Evolutionary conservation across 64 coral and sea anemone species (phyloP).

Genomic region (Montipora capricornis): DNA sequence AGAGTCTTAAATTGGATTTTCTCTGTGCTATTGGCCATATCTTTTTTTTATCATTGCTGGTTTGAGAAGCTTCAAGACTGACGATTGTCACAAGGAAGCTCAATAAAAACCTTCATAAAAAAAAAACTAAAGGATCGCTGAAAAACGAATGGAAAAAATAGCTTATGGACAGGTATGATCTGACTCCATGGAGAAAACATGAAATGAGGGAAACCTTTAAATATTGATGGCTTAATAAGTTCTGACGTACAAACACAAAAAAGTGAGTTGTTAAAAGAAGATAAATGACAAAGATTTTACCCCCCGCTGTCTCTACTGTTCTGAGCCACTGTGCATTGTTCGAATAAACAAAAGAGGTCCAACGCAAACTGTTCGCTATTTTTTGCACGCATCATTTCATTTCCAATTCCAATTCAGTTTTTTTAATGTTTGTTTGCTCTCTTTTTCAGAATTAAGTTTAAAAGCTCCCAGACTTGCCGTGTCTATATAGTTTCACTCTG

Average conservation of each 20-base stretch:
- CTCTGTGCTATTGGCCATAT: not conserved
- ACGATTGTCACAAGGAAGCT: not conserved
- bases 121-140: not conserved
- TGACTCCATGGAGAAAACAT: not conserved
- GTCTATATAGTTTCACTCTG: too few species aligned
- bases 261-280: not conserved
- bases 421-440: not conserved
- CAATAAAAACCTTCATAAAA: slow-evolving; percentile 23
- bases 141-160: not conserved
- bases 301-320: not conserved
- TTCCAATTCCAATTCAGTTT: too few species aligned
- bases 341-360: slow-evolving; percentile 11
- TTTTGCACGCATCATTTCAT: not conserved
- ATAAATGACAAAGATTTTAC: not conserved
- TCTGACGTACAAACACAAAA: not conserved
- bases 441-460: not conserved
- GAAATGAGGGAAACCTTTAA: slow-evolving; percentile 8
- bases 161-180: not conserved
- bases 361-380: not conserved
- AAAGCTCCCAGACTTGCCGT: too few species aligned
- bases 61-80: not conserved
- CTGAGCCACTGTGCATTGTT: slow-evolving; percentile 4
- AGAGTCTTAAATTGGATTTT: slow-evolving; percentile 16
- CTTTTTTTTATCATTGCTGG: not conserved
- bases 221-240: not conserved